These are phyloP conservation scores for Melopsittacus undulatus DNA, from an alignment of 2,797 vertebrate genomes.

Conservation along the genomic window DNA sequence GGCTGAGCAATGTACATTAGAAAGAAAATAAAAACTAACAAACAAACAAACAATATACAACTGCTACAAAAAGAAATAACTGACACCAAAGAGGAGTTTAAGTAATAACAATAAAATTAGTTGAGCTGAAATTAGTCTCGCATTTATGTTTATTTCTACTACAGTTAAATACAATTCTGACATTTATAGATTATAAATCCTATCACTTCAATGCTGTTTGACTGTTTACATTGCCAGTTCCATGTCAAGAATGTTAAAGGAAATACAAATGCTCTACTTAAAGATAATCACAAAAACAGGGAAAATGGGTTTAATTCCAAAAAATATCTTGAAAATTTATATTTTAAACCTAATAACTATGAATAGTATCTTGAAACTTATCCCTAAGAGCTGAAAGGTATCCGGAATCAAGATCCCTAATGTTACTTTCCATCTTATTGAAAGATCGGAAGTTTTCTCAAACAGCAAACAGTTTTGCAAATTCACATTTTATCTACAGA, in stretches of 20 bases:
- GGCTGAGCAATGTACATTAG: not conserved
- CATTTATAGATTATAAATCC: not conserved
- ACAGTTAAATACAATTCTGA: not conserved
- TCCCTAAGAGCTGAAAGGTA: not conserved
- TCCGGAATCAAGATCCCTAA: not conserved
- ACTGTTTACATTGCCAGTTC: not conserved
- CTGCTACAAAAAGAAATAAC: not conserved
- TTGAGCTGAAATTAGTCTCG: not conserved
- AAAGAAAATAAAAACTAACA: not conserved
- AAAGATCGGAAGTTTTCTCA: not conserved
- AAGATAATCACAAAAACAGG: not conserved
- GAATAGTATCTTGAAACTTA: not conserved
- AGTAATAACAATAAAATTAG: not conserved
- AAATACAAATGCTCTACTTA: not conserved
- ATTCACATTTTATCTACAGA: not conserved
- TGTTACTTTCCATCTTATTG: not conserved
- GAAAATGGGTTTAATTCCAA: not conserved
- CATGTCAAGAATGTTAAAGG: not conserved
- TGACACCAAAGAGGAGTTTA: not conserved
- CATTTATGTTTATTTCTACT: not conserved
- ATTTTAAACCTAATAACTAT: not conserved
- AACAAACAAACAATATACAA: not conserved
- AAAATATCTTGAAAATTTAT: not conserved
- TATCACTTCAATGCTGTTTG: not conserved
- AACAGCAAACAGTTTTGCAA: not conserved